Conservation (phyloP, 1,140 invertebrate genomes). For the Tetragnatha versicolor region DNA sequence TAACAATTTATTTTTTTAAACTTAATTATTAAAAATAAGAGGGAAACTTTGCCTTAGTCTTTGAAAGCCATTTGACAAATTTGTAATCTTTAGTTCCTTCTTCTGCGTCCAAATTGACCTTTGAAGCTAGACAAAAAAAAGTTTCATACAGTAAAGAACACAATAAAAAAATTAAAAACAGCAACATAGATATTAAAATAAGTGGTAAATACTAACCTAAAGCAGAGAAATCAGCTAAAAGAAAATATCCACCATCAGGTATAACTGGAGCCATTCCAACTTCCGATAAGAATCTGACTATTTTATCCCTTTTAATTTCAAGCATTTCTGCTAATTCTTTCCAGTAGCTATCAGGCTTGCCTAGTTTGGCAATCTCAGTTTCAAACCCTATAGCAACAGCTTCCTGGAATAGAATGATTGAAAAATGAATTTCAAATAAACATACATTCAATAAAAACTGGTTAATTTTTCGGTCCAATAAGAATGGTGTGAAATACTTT, state of each 20-base stretch:
- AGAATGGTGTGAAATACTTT: too few species aligned
- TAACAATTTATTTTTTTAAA: too few species aligned
- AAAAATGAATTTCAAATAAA: background rate
- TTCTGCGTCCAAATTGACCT: conserved; percentile 60
- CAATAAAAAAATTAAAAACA: background rate
- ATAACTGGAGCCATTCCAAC: conserved; percentile 89
- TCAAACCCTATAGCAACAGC: conserved; percentile 91
- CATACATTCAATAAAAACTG: too few species aligned
- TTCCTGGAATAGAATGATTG: conserved; percentile 71
- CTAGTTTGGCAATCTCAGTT: conserved; percentile 76
- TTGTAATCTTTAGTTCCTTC: conserved; percentile 78
- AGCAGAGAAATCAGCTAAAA: conserved; percentile 90
- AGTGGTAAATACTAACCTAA: conserved; percentile 68
- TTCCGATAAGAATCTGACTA: conserved; percentile 72
- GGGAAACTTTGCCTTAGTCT: conserved; percentile 72
- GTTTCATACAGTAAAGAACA: background rate
- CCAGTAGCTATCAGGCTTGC: conserved; percentile 85
- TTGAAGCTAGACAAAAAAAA: conserved; percentile 46
- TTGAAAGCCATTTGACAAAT: conserved; percentile 95
- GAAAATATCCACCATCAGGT: conserved; percentile 96
- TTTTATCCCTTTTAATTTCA: conserved; percentile 81
- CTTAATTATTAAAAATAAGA: conserved; percentile 22
- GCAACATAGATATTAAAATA: background rate
- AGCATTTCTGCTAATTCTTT: conserved; percentile 79
- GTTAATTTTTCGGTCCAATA: too few species aligned